These are phyloP conservation scores for Pelecanoides urinatrix DNA, from an alignment of 2,113 vertebrate genomes.

Conservation along the genomic window DNA sequence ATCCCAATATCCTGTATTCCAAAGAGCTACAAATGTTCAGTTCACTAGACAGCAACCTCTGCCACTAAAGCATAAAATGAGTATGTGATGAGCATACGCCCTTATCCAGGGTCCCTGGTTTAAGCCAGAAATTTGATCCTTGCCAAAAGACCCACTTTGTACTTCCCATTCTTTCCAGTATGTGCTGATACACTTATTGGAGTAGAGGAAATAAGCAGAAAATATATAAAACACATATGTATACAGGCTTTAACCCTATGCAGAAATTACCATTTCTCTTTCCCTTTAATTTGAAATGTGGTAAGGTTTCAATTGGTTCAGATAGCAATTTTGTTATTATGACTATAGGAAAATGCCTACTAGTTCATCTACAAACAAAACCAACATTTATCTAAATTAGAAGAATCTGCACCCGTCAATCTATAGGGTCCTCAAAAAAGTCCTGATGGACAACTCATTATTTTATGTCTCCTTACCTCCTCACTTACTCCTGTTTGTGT, in stretches of 20 bases:
- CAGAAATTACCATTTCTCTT: not conserved
- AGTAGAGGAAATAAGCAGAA: not conserved
- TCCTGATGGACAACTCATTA: not conserved
- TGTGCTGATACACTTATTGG: not conserved
- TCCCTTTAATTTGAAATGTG: not conserved
- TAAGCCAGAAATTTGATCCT: not conserved
- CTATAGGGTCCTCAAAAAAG: not conserved
- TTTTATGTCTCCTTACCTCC: not conserved
- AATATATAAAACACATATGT: not conserved
- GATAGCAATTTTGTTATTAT: not conserved
- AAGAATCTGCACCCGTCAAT: not conserved
- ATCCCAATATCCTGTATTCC: not conserved
- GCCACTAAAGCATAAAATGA: not conserved
- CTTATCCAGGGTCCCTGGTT: not conserved
- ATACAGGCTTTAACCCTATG: not conserved
- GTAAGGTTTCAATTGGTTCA: not conserved
- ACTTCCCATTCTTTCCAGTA: not conserved
- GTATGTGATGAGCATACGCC: not conserved
- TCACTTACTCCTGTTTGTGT: not conserved
- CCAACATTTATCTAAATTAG: constrained; percentile 10
- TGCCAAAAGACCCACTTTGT: not conserved
- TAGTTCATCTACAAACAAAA: not conserved
- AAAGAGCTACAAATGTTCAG: not conserved
- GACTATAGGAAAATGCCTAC: constrained; percentile 3
- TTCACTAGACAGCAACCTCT: not conserved